Evolutionary conservation across 1,140 invertebrate species (phyloP), one percentile per base, ranked within the genome.

Genomic region (Drosophila auraria): DNA sequence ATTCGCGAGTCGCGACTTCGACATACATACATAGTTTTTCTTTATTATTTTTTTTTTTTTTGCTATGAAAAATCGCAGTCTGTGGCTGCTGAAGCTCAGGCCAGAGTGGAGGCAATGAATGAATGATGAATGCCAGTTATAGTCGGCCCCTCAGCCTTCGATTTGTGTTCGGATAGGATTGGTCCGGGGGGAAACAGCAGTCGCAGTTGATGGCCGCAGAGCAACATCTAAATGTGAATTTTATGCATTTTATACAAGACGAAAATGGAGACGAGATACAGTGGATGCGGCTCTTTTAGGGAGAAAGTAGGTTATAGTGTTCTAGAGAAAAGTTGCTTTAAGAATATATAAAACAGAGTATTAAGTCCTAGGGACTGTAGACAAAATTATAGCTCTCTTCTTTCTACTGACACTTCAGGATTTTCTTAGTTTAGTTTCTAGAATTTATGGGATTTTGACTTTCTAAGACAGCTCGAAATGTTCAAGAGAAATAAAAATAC

Each of bases 221-320:
- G 76, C 63, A 82, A 80, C 77, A 82, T 80, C 83, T 82, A 87
- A 87, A 87, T 87, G 79, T 87, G 83, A 87, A 87, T 87, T 87
- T 87, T 82, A 87, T 87, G 79, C 83, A 87, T 87, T 87, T 87
- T 87, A 82, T 80, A 87, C 75, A 87, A 86, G 83, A 86, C 69
- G 83, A 87, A 56, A 65, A 83, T 66, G 75, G 56, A 80, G 71
- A 71, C 66, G 30, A 27, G 50, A 20, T 27, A 86, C 78, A 82
- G 83, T 86, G 83, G 83, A 5, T 23, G 5, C 3, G 5, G 36
- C 2, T n/a, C 3, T 58, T 25, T 3, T 4, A 40, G 2, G 6
- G 14, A 23, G 14, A 23, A 20, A 20, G 20, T 20, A 20, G 20
- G 20, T 0, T 20, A 20, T 1, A 20, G 20, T 20, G 20, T 20